Evolutionary conservation across 2,888 invertebrate species (phyloP), one percentile per base, ranked within the genome.

Genomic region (Pinctada fucata): DNA sequence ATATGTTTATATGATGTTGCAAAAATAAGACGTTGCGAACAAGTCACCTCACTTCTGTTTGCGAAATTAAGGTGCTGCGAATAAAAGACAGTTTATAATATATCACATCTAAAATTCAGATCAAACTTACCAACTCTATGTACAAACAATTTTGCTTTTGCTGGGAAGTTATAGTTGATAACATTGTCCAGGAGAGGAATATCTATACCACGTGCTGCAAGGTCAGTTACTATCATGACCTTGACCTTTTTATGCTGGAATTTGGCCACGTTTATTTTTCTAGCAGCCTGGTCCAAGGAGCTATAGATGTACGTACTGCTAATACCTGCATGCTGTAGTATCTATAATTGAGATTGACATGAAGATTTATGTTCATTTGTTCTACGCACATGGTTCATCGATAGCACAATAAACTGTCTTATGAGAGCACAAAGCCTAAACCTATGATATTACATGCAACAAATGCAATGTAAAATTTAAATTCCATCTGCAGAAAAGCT

Each of bases 121-220:
- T 13, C 6, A 6, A 58, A 93, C 96, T 94, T 90, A 96, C 99
- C 99, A 80, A 99, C 99, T 94, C 99, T 95, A 93, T 99, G 99
- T 49, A 99, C 97, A 93, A 99, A 99, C 47, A 99, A 94, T 93
- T 99, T 99, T 0, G 98, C 95, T 92, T 97, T 99, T 0, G 97
- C 96, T 0, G 99, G 99, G 91, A 99, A 99, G 94, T 99, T 97
- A 89, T 96, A 97, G 93, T 99, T 99, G 76, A 99, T 96, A 58
- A 99, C 99, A 84, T 96, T 97, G 91, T 99, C 99, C 84, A 99
- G 93, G 80, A 96, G 95, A 0, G 99, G 99, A 88, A 99, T 96
- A 92, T 99, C 99, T 79, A 99, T 96, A 83, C 99, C 99, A 91
- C 99, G 94, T 0, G 99, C 99, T 0, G 99, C 99, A 1, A 99